Evolutionary conservation across 2,113 vertebrate genomes (phyloP).

Genomic region (Mobula birostris): DNA sequence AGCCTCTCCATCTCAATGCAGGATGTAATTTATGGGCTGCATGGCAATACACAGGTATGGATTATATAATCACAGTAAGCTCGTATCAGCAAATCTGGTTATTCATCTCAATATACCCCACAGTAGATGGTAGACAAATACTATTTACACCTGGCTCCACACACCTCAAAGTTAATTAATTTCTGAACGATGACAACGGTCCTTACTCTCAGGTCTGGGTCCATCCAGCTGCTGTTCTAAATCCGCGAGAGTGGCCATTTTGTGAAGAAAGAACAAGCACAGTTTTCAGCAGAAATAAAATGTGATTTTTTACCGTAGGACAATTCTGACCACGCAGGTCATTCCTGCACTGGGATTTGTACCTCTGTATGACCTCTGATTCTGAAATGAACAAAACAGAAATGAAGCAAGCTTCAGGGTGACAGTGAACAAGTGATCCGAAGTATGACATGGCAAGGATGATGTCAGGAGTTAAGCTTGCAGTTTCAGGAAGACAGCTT

Average conservation of each 20-base stretch:
- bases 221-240: not conserved
- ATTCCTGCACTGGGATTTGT: not conserved
- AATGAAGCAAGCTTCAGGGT: not conserved
- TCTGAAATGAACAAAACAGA: not conserved
- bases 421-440: not conserved
- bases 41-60: not conserved
- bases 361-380: not conserved
- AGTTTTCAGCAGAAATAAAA: not conserved
- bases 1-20: not conserved
- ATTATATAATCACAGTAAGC: not conserved
- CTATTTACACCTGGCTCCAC: not conserved
- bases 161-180: not conserved
- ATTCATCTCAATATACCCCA: not conserved
- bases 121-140: not conserved
- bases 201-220: not conserved
- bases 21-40: not conserved
- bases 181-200: not conserved
- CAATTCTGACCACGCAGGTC: not conserved
- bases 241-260: not conserved
- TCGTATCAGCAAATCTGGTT: not conserved
- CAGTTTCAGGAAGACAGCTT: not conserved
- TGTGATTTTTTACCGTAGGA: not conserved
- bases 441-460: not conserved
- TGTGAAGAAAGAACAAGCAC: too few relatives aligned
- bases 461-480: not conserved